Conservation (phyloP, 2,797 vertebrate species). For the Acrossocheilus wenchowensis region DNA sequence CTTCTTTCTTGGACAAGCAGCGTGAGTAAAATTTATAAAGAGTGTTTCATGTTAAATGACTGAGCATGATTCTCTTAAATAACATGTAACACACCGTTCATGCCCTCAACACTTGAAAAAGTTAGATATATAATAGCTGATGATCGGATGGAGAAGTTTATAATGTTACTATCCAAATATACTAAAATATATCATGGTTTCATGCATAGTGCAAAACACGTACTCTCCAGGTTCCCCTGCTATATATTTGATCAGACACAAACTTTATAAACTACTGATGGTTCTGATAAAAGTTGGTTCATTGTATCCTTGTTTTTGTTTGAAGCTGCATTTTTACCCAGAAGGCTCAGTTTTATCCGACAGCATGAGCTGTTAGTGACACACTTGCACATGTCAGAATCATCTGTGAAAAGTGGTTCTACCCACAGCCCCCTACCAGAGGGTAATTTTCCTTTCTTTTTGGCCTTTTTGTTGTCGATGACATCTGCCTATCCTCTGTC, state of each 20-base stretch:
- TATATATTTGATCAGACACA: neutral
- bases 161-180: neutral
- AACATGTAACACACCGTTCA: no score
- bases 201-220: neutral
- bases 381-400: conserved; percentile 2
- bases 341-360: neutral
- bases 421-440: neutral
- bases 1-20: neutral
- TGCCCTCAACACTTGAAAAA: neutral
- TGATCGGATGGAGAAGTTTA: neutral
- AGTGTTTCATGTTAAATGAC: neutral
- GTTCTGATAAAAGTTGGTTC: neutral
- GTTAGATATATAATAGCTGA: neutral
- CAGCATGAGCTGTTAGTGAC: neutral
- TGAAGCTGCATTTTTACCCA: conserved; percentile 9
- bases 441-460: conserved; percentile 8
- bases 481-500: conserved; percentile 28
- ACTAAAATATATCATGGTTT: neutral
- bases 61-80: no score
- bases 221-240: neutral
- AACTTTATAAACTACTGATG: neutral
- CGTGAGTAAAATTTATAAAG: neutral
- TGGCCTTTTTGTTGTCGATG: conserved; percentile 10
- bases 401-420: conserved; percentile 8
- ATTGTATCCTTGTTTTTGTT: conserved; percentile 8